Conservation (phyloP, 2,888 invertebrate genomes). For the Drosophila atripex region DNA sequence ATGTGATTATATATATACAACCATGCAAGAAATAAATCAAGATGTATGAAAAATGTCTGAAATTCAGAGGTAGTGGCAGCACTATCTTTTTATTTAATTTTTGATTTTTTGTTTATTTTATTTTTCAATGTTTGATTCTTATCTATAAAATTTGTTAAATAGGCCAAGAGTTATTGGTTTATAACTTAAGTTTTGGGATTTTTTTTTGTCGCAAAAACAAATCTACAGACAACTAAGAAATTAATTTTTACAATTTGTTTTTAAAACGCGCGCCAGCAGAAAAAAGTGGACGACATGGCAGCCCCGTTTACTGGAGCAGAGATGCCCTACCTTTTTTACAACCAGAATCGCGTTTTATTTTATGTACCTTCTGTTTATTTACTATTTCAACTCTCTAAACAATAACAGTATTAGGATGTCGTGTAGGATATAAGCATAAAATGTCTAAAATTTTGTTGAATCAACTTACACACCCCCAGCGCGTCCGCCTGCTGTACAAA, state of each 20-base stretch:
- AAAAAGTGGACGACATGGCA: conserved; percentile 1
- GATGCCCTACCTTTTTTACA: background rate
- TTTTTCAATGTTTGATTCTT: too few relatives aligned
- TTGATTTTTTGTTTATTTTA: background rate
- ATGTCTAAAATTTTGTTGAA: conserved; percentile 78
- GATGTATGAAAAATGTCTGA: conserved; percentile 26
- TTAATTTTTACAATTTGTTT: background rate
- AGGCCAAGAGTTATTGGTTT: too few relatives aligned
- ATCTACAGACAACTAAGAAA: too few relatives aligned
- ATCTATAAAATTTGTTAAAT: too few relatives aligned
- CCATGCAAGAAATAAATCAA: conserved; percentile 57
- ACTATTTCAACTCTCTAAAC: conserved; percentile 4
- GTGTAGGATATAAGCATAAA: conserved; percentile 9
- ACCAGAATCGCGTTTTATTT: background rate
- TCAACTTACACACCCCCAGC: conserved; percentile 85
- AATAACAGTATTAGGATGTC: background rate
- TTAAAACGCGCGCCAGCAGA: background rate
- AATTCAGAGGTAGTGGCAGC: background rate
- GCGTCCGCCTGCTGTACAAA: conserved; percentile 90
- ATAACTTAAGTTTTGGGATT: too few relatives aligned
- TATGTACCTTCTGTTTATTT: conserved; percentile 5
- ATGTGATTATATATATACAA: conserved; percentile 71
- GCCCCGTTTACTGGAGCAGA: background rate
- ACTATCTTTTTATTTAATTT: background rate
- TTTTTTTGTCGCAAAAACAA: too few relatives aligned